A percentile compares a stretch with the other conserved stretches of the same genome.
phyloP scores from a whole-genome alignment of 1,140 invertebrate species.

The Drosophila ohnishii region DNA sequence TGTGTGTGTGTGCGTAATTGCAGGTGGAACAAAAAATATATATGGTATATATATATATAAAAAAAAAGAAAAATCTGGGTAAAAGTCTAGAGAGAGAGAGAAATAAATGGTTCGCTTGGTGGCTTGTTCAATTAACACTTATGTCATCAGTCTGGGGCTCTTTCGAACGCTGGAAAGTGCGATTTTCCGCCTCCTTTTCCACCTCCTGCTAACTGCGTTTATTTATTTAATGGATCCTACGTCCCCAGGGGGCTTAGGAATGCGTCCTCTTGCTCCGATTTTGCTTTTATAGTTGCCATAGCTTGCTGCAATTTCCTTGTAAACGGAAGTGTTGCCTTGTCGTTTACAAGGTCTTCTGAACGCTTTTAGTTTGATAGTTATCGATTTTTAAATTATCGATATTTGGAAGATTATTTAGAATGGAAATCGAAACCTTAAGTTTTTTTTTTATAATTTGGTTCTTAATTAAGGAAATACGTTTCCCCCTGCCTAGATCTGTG shows the following conservation, averaged over 20 bases:
- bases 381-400: not conserved
- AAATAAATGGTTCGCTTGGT: constrained; percentile 6
- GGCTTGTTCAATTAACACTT: constrained; percentile 76
- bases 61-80: constrained; percentile 5
- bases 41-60: constrained; percentile 1
- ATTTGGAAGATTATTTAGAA: too few species aligned
- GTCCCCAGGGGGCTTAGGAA: constrained; percentile 10
- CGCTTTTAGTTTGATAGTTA: not conserved
- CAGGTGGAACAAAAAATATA: constrained; percentile 17
- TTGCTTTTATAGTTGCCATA: not conserved
- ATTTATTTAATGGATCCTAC: constrained; percentile 22
- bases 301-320: constrained; percentile 5
- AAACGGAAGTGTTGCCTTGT: constrained; percentile 20
- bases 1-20: constrained; percentile 65
- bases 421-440: not conserved
- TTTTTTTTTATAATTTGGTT: not conserved
- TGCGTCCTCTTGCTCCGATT: not conserved
- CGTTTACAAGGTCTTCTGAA: constrained; percentile 19
- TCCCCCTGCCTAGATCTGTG: not conserved
- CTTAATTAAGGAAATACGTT: not conserved
- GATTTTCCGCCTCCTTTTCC: constrained; percentile 68
- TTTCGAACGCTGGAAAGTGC: constrained; percentile 8
- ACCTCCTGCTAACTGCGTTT: constrained; percentile 63
- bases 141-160: constrained; percentile 39
- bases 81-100: not conserved